Conservation (phyloP, 2,113 vertebrate genomes). For the Conger conger region DNA sequence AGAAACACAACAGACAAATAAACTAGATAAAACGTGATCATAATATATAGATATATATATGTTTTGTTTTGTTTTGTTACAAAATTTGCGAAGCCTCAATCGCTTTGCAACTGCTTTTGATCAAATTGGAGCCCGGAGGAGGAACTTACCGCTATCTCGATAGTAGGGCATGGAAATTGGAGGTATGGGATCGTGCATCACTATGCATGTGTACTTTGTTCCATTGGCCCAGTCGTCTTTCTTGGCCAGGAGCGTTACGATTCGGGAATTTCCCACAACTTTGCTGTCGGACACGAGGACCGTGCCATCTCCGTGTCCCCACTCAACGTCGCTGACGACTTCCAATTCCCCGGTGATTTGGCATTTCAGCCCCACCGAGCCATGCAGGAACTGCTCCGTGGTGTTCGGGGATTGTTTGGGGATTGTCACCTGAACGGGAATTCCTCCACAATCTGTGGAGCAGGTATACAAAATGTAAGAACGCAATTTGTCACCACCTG, state of each 20-base stretch:
- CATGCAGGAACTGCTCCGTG: constrained; percentile 12
- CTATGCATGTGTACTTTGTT: constrained; percentile 32
- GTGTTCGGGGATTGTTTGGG: constrained; percentile 15
- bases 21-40: not conserved
- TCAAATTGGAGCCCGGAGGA: not conserved
- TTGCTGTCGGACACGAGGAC: accelerated
- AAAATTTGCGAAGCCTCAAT: no score
- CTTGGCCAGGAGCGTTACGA: not conserved
- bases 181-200: accelerated
- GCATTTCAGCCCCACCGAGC: constrained; percentile 25
- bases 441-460: not conserved
- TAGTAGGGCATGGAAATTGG: accelerated
- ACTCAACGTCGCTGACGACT: not conserved
- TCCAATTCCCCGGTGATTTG: accelerated
- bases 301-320: accelerated
- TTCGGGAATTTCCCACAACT: accelerated
- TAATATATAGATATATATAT: not conserved
- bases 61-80: not conserved
- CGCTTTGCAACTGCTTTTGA: not conserved
- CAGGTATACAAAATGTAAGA: not conserved
- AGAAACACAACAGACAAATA: not conserved
- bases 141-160: constrained; percentile 55
- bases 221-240: constrained; percentile 57
- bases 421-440: not conserved
- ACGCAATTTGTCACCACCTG: not conserved